Evolutionary conservation across 1,140 invertebrate genomes (phyloP).

Genomic region (Formica exsecta): DNA sequence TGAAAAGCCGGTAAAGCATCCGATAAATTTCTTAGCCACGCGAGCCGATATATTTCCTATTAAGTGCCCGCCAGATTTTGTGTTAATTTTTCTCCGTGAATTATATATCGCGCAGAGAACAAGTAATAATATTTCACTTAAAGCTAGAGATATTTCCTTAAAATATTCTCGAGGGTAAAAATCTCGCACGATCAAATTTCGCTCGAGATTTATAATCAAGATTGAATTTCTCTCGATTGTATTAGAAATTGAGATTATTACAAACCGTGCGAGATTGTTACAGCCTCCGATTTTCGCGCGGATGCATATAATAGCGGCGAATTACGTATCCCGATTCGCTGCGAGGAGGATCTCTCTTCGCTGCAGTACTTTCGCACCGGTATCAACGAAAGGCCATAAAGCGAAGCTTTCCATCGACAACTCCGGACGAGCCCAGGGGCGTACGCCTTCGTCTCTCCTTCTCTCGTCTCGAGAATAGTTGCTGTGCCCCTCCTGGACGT

Average conservation of each 20-base stretch:
- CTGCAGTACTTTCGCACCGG: slow-evolving; percentile 33
- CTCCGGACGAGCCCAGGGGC: slow-evolving; percentile 60
- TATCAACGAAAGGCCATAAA: slow-evolving; percentile 69
- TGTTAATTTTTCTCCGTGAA: background rate
- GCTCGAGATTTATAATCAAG: background rate
- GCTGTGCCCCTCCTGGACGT: slow-evolving; percentile 37
- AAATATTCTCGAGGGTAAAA: background rate
- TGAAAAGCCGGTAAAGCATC: slow-evolving; percentile 6
- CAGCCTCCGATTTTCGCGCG: background rate
- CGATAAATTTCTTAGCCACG: slow-evolving; percentile 30
- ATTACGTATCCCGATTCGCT: slow-evolving; percentile 38
- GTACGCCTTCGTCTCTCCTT: slow-evolving; percentile 28
- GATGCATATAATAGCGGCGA: background rate
- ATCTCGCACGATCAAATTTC: background rate
- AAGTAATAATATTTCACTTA: background rate
- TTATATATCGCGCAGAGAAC: background rate
- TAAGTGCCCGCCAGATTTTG: background rate
- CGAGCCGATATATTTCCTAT: background rate
- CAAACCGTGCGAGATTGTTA: background rate
- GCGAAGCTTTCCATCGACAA: slow-evolving; percentile 71
- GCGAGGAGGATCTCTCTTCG: slow-evolving; percentile 21
- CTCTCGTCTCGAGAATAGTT: slow-evolving; percentile 24
- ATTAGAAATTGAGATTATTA: background rate
- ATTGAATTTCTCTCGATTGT: background rate
- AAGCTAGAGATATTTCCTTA: background rate